phyloP scores from a whole-genome alignment of 2,797 vertebrate genomes.

The Myotis daubentonii region DNA sequence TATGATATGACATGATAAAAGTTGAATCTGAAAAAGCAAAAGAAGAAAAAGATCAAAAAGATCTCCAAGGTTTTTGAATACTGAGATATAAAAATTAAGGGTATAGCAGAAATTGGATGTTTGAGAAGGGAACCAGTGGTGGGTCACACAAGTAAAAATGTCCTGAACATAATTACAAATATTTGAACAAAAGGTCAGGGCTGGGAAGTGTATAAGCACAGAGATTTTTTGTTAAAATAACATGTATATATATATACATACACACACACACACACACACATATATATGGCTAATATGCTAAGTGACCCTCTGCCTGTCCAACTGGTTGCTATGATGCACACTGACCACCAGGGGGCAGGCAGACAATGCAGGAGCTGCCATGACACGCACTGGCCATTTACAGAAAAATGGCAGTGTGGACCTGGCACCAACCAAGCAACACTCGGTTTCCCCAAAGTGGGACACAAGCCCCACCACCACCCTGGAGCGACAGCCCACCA shows the following conservation, averaged over 20 bases:
- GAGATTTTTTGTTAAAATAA: not conserved
- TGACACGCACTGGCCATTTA: too few species aligned
- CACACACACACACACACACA: too few species aligned
- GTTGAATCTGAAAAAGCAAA: constrained; percentile 7
- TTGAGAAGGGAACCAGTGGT: not conserved
- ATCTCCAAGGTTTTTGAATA: not conserved
- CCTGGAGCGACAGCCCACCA: too few species aligned
- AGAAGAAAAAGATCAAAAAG: not conserved
- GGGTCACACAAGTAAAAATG: not conserved
- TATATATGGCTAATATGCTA: too few species aligned
- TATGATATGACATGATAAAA: not conserved
- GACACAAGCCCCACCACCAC: too few species aligned
- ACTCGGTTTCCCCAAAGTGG: too few species aligned
- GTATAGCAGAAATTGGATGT: not conserved
- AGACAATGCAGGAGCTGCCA: too few species aligned
- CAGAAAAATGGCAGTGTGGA: too few species aligned
- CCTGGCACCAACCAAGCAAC: too few species aligned
- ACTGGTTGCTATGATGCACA: not conserved
- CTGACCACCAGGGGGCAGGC: not conserved
- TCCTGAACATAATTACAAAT: not conserved
- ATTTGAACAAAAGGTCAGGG: not conserved
- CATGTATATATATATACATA: not conserved
- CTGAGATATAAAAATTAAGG: not conserved
- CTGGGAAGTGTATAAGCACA: not conserved
- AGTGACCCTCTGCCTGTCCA: too few species aligned